These are phyloP conservation scores for Actinia equina DNA, from an alignment of 64 coral and sea anemone genomes.

Conservation along the genomic window DNA sequence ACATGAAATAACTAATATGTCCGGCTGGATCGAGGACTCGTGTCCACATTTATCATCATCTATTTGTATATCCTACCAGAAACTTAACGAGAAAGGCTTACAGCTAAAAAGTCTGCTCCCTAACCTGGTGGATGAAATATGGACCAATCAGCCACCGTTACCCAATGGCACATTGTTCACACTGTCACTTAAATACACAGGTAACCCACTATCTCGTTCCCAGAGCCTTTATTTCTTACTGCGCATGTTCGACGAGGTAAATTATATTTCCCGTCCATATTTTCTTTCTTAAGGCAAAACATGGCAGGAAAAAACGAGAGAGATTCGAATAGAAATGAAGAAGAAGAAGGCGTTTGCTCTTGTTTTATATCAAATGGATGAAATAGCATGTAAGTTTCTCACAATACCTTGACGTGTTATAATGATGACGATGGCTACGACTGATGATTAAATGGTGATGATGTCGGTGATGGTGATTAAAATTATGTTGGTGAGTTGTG, in stretches of 20 bases:
- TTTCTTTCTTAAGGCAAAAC: constrained; percentile 46
- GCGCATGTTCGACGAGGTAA: too few relatives aligned
- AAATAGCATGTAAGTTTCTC: constrained; percentile 82
- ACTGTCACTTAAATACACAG: constrained; percentile 58
- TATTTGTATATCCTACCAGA: background rate
- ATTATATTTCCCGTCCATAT: too few relatives aligned
- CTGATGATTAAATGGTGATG: too few relatives aligned
- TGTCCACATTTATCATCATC: background rate
- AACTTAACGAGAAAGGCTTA: background rate
- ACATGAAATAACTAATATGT: too few relatives aligned
- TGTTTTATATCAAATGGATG: constrained; percentile 77
- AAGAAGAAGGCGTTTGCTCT: constrained; percentile 50
- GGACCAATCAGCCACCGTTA: constrained; percentile 55
- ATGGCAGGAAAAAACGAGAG: constrained; percentile 82
- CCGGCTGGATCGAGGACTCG: background rate
- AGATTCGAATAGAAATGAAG: constrained; percentile 57
- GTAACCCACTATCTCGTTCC: constrained; percentile 2
- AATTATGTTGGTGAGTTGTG: too few relatives aligned
- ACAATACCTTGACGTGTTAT: background rate
- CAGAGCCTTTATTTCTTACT: too few relatives aligned
- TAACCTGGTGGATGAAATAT: constrained; percentile 89
- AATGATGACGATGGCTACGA: too few relatives aligned
- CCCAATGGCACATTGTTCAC: constrained; percentile 61
- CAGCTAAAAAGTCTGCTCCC: constrained; percentile 18
- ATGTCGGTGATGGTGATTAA: too few relatives aligned